Conservation (phyloP, 2,113 vertebrate species). For the Oncorhynchus masou region DNA sequence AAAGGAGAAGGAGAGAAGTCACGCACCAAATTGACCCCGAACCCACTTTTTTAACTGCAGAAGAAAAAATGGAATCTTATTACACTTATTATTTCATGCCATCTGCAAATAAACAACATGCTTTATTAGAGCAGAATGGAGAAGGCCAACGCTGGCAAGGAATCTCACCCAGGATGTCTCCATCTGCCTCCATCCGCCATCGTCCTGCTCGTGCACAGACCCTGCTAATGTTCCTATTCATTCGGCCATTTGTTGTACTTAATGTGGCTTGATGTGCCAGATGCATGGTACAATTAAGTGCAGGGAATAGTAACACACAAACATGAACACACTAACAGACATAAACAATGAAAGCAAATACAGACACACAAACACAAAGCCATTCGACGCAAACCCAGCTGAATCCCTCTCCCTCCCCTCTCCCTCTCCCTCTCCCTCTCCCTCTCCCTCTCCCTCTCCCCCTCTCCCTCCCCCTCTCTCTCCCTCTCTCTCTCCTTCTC, state of each 20-base stretch:
- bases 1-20: slow-evolving; percentile 8
- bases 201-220: background rate
- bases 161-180: background rate
- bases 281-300: background rate
- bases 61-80: slow-evolving; percentile 25
- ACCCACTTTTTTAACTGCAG: slow-evolving; percentile 31
- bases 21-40: slow-evolving; percentile 32
- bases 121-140: slow-evolving; percentile 26
- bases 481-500: background rate
- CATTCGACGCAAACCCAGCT: background rate
- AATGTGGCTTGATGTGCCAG: slow-evolving; percentile 1
- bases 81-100: slow-evolving; percentile 25
- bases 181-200: background rate
- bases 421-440: too few relatives aligned
- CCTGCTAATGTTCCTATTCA: slow-evolving; percentile 13
- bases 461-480: too few relatives aligned
- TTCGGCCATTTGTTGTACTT: slow-evolving; percentile 5
- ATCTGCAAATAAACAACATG: slow-evolving; percentile 32
- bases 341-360: background rate
- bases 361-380: background rate
- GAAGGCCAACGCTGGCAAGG: slow-evolving; percentile 24
- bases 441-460: too few relatives aligned
- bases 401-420: too few relatives aligned
- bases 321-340: background rate
- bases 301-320: background rate